Percentiles rank a stretch among this genome's conserved stretches.
phyloP scores from a whole-genome alignment of 2,113 vertebrate genomes.

The Sardina pilchardus region DNA sequence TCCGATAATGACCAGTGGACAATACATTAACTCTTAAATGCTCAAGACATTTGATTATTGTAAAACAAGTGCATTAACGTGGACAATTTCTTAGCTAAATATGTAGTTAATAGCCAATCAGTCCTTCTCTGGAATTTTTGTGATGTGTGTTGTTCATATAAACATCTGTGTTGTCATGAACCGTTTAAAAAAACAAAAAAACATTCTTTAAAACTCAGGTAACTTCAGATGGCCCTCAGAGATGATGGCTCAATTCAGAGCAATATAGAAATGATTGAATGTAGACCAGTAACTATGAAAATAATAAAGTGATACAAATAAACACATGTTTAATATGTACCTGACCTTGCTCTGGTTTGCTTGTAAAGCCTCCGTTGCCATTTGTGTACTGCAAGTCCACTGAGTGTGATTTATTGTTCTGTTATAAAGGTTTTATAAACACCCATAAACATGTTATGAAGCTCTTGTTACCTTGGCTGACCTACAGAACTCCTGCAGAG shows the following conservation, averaged over 20 bases:
- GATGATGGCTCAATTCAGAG: too few species aligned
- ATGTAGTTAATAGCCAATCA: too few species aligned
- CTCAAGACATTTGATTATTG: too few species aligned
- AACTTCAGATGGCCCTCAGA: neutral
- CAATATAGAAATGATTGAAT: neutral
- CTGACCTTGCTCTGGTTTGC: neutral
- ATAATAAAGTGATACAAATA: neutral
- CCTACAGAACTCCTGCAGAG: neutral
- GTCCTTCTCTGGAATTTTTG: too few species aligned
- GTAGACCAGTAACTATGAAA: neutral
- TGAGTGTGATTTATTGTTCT: neutral
- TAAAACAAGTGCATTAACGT: too few species aligned
- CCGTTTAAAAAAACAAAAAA: too few species aligned
- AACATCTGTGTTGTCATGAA: too few species aligned
- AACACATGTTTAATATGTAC: neutral
- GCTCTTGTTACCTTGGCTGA: neutral
- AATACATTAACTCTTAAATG: too few species aligned
- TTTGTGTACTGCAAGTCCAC: neutral
- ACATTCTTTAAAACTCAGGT: neutral
- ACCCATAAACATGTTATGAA: neutral
- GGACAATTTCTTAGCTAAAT: too few species aligned
- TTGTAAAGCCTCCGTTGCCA: neutral
- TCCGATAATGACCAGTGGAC: too few species aligned
- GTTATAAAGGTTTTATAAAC: constrained; percentile 7
- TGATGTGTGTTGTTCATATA: too few species aligned